Conservation (phyloP, 1,140 invertebrate species). For the Drosophila pachea region DNA sequence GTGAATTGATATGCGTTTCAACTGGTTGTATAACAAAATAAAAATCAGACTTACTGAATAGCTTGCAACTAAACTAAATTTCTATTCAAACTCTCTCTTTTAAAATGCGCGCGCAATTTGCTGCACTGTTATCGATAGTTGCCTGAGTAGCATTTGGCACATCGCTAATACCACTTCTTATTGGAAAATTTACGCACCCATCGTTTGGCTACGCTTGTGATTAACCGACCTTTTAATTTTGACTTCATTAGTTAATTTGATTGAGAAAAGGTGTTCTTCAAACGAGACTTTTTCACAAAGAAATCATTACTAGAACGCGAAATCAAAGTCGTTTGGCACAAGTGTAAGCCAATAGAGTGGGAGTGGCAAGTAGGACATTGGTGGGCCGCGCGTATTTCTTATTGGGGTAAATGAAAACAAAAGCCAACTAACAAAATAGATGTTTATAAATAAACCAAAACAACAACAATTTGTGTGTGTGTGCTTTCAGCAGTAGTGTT, state of each 20-base stretch:
- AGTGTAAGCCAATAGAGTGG: conserved; percentile 28
- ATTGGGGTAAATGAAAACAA: conserved; percentile 54
- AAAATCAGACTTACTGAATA: conserved; percentile 2
- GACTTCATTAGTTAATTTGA: neutral
- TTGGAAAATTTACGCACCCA: conserved; percentile 47
- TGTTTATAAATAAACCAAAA: conserved; percentile 51
- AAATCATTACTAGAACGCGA: neutral
- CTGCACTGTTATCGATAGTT: conserved; percentile 24
- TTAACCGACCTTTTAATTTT: conserved; percentile 22
- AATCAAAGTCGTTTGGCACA: neutral
- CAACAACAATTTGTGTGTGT: conserved; percentile 17
- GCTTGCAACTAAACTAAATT: neutral
- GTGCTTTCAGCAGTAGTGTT: conserved; percentile 29
- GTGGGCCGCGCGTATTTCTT: conserved; percentile 51
- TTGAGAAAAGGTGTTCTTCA: neutral
- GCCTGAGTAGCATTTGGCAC: neutral
- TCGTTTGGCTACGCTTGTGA: conserved; percentile 25
- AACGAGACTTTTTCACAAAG: neutral
- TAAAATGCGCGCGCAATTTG: conserved; percentile 15
- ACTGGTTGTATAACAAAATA: conserved; percentile 14
- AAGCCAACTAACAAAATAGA: conserved; percentile 20
- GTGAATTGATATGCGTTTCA: conserved; percentile 23
- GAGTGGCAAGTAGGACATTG: conserved; percentile 31
- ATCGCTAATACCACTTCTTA: conserved; percentile 42
- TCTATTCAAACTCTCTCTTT: neutral